Evolutionary conservation across 2,113 vertebrate species (phyloP).

Genomic region (Sphyrna mokarran): DNA sequence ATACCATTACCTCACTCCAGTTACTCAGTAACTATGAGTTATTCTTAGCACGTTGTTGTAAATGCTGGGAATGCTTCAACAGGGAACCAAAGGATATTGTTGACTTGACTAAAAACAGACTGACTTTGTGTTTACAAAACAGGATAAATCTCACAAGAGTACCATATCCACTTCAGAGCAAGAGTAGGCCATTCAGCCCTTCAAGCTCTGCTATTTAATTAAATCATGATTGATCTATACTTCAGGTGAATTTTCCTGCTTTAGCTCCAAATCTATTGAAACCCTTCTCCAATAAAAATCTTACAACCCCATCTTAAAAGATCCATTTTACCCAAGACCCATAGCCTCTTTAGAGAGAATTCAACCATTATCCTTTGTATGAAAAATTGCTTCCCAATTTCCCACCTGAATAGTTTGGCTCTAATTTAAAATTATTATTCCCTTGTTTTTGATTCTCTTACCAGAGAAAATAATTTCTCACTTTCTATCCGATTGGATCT

Average conservation of each 20-base stretch:
- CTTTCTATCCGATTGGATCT: not conserved
- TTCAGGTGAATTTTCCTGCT: not conserved
- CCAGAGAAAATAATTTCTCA: not conserved
- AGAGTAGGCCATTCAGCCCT: not conserved
- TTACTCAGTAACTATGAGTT: not conserved
- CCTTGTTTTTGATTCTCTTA: not conserved
- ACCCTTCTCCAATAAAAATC: not conserved
- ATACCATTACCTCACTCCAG: not conserved
- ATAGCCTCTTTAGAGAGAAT: not conserved
- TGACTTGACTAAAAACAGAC: not conserved
- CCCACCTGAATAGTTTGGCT: not conserved
- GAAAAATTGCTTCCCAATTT: not conserved
- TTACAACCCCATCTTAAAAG: not conserved
- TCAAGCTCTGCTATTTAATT: not conserved
- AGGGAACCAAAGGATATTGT: not conserved
- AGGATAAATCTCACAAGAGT: not conserved
- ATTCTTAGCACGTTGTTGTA: not conserved
- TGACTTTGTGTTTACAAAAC: not conserved
- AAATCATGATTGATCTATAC: not conserved
- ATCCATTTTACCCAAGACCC: not conserved
- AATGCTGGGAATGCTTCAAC: not conserved
- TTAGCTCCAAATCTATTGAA: not conserved
- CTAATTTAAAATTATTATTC: not conserved
- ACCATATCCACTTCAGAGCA: not conserved
- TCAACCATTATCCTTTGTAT: not conserved